Conservation (phyloP, 2,797 vertebrate genomes). For the Carcharodon carcharias region DNA sequence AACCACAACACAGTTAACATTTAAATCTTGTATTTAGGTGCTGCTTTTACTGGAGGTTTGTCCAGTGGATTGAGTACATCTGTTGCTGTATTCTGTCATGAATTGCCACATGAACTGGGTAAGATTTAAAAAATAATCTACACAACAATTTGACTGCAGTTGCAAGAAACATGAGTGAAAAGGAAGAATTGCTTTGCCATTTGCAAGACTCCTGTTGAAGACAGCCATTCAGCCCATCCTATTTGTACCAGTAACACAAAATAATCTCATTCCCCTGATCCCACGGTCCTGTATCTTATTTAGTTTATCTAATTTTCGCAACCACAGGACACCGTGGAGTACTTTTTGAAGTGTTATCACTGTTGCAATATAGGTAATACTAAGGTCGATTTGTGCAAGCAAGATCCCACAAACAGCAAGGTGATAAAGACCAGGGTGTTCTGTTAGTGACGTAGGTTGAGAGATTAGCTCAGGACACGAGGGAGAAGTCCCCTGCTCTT, state of each 20-base stretch:
- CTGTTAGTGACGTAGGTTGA: neutral
- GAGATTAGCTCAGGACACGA: neutral
- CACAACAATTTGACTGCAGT: neutral
- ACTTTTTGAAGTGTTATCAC: neutral
- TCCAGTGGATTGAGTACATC: slow-evolving; percentile 94
- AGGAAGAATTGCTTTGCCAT: neutral
- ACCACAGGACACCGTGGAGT: too few species aligned
- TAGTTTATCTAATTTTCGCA: neutral
- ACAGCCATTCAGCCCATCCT: neutral
- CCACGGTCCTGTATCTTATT: neutral
- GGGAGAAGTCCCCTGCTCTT: neutral
- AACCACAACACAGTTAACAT: neutral
- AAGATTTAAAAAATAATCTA: slow-evolving; percentile 46
- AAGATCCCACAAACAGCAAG: neutral
- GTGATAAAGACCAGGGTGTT: neutral
- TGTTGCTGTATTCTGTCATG: slow-evolving; percentile 94
- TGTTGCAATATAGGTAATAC: neutral
- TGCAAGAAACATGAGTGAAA: neutral
- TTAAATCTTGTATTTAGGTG: slow-evolving; percentile 59
- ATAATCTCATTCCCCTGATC: neutral
- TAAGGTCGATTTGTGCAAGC: neutral
- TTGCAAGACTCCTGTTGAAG: neutral
- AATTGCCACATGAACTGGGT: slow-evolving; percentile 93
- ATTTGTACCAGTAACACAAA: neutral
- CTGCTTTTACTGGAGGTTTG: slow-evolving; percentile 86